Evolutionary conservation across 2,888 invertebrate species (phyloP).

Genomic region (Reticulitermes lucifugus): DNA sequence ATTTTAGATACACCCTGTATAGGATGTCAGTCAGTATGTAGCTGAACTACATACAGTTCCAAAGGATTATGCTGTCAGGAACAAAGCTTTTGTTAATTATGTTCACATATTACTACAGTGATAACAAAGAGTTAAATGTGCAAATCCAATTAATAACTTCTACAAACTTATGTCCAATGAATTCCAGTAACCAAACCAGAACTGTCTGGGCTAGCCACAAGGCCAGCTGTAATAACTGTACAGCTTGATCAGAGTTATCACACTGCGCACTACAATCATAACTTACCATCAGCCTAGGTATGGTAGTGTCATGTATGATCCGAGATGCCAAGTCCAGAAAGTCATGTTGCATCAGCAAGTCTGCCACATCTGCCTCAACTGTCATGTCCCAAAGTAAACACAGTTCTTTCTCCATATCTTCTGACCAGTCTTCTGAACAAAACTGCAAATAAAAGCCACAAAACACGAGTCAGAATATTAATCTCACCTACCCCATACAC

Average conservation of each 20-base stretch:
- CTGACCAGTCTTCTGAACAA: slow-evolving; percentile 64
- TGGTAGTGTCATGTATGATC: slow-evolving; percentile 68
- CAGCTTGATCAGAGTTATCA: neutral
- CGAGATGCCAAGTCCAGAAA: slow-evolving; percentile 71
- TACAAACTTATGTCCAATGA: no score
- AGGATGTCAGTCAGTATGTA: no score
- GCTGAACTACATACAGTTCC: no score
- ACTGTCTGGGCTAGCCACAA: neutral
- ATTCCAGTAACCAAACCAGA: neutral
- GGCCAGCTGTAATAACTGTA: neutral
- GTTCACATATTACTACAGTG: neutral
- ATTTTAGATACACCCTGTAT: no score
- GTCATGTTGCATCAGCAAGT: slow-evolving; percentile 75
- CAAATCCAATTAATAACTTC: neutral
- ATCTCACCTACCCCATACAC: no score
- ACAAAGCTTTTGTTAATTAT: neutral
- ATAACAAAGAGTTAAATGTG: neutral
- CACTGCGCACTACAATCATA: neutral
- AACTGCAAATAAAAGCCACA: neutral
- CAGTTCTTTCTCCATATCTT: slow-evolving; percentile 77
- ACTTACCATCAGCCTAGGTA: slow-evolving; percentile 71
- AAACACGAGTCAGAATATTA: no score
- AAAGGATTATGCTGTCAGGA: no score
- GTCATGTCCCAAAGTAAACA: slow-evolving; percentile 90
- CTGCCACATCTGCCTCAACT: slow-evolving; percentile 79